phyloP scores from a whole-genome alignment of 2,888 invertebrate species.

The Eilema griseolum region DNA sequence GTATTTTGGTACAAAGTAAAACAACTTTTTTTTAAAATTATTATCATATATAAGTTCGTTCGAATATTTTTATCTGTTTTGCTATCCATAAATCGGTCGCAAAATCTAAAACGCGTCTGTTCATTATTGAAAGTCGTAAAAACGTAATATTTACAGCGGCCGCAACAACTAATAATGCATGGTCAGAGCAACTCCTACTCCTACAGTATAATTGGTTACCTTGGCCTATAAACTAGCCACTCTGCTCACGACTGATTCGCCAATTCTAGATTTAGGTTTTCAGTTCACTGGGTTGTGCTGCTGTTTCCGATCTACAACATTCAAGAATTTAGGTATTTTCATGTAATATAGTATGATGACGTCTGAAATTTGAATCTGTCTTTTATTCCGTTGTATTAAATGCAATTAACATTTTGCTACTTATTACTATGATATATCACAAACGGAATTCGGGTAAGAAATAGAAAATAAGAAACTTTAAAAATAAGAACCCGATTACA shows the following conservation, averaged over 20 bases:
- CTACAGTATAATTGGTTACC: constrained; percentile 76
- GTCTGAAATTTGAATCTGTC: not conserved
- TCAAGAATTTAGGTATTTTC: constrained; percentile 37
- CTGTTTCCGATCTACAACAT: constrained; percentile 68
- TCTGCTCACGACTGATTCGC: constrained; percentile 76
- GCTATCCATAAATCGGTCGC: constrained; percentile 28
- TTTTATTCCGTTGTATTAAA: not conserved
- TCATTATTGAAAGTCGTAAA: constrained; percentile 58
- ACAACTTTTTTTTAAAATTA: not conserved
- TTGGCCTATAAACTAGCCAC: constrained; percentile 81
- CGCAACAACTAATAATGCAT: constrained; percentile 48
- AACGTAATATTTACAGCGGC: constrained; percentile 56
- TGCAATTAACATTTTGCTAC: not conserved
- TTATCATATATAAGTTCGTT: not conserved
- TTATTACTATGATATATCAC: not conserved
- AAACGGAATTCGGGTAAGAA: no score
- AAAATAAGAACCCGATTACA: no score
- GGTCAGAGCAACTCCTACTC: constrained; percentile 60
- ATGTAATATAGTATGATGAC: not conserved
- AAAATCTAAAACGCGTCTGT: constrained; percentile 34
- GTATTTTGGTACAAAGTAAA: not conserved
- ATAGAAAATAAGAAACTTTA: not conserved
- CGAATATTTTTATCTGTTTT: not conserved
- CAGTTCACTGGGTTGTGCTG: constrained; percentile 81
- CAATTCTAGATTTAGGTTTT: constrained; percentile 86